These are phyloP conservation scores for Spinus pinus DNA, from an alignment of 2,797 vertebrate species.

Conservation along the genomic window DNA sequence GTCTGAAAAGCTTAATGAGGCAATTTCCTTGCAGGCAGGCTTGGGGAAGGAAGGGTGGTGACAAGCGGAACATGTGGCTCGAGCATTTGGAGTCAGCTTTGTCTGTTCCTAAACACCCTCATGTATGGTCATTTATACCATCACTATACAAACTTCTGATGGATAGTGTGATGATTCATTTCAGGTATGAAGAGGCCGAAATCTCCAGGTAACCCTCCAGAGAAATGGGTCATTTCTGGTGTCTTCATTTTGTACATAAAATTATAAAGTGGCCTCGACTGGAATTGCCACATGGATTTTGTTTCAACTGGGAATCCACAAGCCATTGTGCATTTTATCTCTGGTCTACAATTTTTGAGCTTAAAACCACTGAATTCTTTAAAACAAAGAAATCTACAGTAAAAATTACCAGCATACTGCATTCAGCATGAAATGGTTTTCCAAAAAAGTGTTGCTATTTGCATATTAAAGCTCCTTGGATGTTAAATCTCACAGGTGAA, in stretches of 20 bases:
- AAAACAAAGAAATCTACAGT: neutral
- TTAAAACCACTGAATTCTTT: neutral
- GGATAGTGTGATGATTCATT: neutral
- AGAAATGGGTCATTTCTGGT: neutral
- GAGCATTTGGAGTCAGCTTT: neutral
- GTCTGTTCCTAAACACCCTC: neutral
- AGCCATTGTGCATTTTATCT: neutral
- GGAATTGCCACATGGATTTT: neutral
- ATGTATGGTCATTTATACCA: neutral
- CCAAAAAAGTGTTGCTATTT: neutral
- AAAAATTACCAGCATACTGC: neutral
- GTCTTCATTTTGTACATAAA: neutral
- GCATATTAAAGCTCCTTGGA: neutral
- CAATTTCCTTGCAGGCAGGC: constrained; percentile 47
- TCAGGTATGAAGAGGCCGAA: neutral
- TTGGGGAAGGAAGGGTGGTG: constrained; percentile 50
- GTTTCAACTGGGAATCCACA: neutral
- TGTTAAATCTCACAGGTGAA: neutral
- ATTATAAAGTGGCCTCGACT: neutral
- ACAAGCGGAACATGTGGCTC: neutral
- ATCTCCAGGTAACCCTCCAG: neutral
- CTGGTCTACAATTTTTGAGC: neutral
- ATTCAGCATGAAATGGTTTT: neutral
- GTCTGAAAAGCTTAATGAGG: constrained; percentile 29
- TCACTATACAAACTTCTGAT: neutral